Evolutionary conservation across 2,888 invertebrate species (phyloP).

Genomic region (Sepioteuthis lessoniana): DNA sequence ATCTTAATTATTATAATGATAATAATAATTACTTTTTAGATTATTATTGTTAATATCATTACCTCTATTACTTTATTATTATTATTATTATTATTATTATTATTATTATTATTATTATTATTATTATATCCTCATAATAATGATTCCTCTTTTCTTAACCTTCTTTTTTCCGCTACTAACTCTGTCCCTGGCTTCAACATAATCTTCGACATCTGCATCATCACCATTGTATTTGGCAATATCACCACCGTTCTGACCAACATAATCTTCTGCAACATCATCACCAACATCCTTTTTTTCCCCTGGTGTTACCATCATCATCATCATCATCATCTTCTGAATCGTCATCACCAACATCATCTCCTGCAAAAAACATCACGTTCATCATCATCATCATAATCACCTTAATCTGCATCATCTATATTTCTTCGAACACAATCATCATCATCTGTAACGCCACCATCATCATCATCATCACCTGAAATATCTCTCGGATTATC

Average conservation of each 20-base stretch:
- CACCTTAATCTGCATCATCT: background rate
- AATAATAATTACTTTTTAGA: too few relatives aligned
- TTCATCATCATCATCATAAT: background rate
- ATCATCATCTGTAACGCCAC: background rate
- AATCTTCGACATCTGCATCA: background rate
- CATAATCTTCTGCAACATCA: background rate
- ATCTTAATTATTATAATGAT: too few relatives aligned
- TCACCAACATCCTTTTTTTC: background rate
- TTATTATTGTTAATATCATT: too few relatives aligned
- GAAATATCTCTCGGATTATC: background rate
- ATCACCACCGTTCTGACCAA: too few relatives aligned
- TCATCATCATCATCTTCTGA: background rate
- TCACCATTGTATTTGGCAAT: too few relatives aligned
- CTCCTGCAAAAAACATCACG: background rate
- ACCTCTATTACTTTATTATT: too few relatives aligned
- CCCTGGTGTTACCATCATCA: background rate
- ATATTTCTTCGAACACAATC: background rate
- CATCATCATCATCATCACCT: background rate
- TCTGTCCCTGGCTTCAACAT: too few relatives aligned
- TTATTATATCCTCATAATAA: too few relatives aligned
- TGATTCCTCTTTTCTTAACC: too few relatives aligned
- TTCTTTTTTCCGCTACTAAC: too few relatives aligned
- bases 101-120: too few relatives aligned
- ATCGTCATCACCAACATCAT: background rate
- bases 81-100: too few relatives aligned